Evolutionary conservation across 2,113 vertebrate genomes (phyloP).

Genomic region (Platycercus adscitus): DNA sequence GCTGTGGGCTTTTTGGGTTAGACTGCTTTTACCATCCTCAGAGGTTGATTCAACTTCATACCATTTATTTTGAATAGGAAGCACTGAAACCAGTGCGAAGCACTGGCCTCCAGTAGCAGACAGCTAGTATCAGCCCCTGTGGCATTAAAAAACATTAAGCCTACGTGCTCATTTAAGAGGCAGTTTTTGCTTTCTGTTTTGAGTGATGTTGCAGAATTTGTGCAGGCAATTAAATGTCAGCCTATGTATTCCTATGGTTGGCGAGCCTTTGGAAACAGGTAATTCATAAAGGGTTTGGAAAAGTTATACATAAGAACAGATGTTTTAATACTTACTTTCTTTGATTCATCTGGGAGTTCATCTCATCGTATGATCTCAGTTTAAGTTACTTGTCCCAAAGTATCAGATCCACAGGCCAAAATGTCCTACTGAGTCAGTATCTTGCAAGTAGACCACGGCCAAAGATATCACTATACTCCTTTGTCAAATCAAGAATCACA

Average conservation of each 20-base stretch:
- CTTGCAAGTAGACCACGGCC: not conserved
- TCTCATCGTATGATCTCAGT: not conserved
- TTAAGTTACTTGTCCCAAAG: not conserved
- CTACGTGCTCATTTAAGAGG: not conserved
- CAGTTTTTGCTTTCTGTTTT: not conserved
- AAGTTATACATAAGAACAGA: not conserved
- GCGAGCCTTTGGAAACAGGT: not conserved
- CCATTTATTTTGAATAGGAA: not conserved
- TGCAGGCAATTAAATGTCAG: not conserved
- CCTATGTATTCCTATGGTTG: not conserved
- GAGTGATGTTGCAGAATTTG: not conserved
- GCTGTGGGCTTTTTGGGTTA: not conserved
- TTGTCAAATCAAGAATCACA: not conserved
- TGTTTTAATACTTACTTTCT: not conserved
- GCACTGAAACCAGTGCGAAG: not conserved
- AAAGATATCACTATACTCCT: not conserved
- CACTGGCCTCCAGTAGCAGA: not conserved
- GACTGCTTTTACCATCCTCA: not conserved
- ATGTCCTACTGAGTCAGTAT: not conserved
- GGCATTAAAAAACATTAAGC: not conserved
- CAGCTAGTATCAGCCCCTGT: not conserved
- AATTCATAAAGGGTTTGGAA: not conserved
- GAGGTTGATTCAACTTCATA: not conserved
- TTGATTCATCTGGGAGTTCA: not conserved
- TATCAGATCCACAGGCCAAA: not conserved